Evolutionary conservation across 2,888 invertebrate species (phyloP).

Genomic region (Spisula solida): DNA sequence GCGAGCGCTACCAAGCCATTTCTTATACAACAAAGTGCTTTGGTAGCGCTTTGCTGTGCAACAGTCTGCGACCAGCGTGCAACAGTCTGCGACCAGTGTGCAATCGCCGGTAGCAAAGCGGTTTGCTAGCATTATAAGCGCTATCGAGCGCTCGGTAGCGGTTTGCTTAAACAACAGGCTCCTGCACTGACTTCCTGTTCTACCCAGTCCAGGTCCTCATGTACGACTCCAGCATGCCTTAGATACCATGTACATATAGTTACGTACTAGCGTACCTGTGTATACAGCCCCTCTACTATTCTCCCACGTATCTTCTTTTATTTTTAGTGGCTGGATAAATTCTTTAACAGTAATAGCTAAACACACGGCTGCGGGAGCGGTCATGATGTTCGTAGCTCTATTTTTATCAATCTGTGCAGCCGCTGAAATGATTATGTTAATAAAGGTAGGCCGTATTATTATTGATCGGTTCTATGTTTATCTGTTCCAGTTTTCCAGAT

Average conservation of each 20-base stretch:
- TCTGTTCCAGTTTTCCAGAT: too few relatives aligned
- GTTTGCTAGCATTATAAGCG: too few relatives aligned
- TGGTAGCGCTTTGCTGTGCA: too few relatives aligned
- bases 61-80: too few relatives aligned
- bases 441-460: constrained; percentile 44
- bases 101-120: too few relatives aligned
- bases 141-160: too few relatives aligned
- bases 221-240: not conserved
- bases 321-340: constrained; percentile 88
- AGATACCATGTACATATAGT: not conserved
- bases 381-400: constrained; percentile 88
- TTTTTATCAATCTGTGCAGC: constrained; percentile 87
- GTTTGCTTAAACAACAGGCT: too few relatives aligned
- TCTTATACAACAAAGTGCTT: too few relatives aligned
- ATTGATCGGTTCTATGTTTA: too few relatives aligned
- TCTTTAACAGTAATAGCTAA: constrained; percentile 81
- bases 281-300: constrained; percentile 20
- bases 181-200: constrained; percentile 1
- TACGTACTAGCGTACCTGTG: not conserved
- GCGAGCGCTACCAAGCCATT: too few relatives aligned
- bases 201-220: not conserved
- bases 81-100: too few relatives aligned
- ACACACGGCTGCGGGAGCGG: constrained; percentile 85
- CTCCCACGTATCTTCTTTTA: constrained; percentile 47
- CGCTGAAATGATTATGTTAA: constrained; percentile 78